Evolutionary conservation across 2,888 invertebrate genomes (phyloP).

Genomic region (Erebia palarica): DNA sequence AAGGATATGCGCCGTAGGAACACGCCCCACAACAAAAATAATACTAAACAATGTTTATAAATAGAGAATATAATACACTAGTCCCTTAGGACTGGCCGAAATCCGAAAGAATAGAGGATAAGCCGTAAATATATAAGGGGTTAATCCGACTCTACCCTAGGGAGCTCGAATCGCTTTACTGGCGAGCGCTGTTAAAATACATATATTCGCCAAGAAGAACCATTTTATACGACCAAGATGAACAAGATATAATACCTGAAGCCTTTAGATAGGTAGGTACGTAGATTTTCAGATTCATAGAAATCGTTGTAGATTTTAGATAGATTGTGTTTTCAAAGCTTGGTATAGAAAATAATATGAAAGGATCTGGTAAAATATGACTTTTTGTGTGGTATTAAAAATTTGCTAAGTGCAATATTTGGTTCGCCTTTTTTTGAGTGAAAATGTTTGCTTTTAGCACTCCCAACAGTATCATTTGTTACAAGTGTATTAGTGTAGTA

Average conservation of each 20-base stretch:
- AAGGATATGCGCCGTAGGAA: background rate
- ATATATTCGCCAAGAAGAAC: background rate
- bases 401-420: background rate
- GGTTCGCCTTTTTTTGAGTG: background rate
- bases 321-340: background rate
- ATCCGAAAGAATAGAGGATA: constrained; percentile 9
- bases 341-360: background rate
- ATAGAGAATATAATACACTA: background rate
- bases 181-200: constrained; percentile 6
- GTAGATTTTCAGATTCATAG: background rate
- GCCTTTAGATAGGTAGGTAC: background rate
- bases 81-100: constrained; percentile 12
- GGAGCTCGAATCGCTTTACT: constrained; percentile 17
- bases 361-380: background rate
- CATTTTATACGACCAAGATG: background rate
- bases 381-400: background rate
- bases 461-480: too few species aligned
- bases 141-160: constrained; percentile 3
- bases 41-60: background rate
- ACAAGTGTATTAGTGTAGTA: too few species aligned
- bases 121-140: constrained; percentile 4
- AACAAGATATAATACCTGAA: background rate
- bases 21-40: background rate
- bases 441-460: background rate
- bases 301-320: background rate